A percentile compares a stretch with the other conserved stretches of the same genome.
These are phyloP conservation scores for Brotogeris chrysoptera DNA, from an alignment of 2,797 vertebrate species.

Conservation along the genomic window DNA sequence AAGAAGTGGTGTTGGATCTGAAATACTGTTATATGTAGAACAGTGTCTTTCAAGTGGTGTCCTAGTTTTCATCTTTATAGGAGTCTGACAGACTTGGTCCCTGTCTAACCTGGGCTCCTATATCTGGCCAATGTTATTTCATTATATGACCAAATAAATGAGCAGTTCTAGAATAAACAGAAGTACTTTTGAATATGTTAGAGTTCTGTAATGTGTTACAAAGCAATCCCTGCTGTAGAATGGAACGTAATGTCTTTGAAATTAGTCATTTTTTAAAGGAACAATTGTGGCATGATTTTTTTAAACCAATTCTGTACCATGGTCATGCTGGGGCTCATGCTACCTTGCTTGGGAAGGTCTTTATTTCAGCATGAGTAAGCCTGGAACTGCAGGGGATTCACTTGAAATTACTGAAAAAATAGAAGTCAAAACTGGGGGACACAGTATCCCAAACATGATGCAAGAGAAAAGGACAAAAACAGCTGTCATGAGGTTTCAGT, in stretches of 20 bases:
- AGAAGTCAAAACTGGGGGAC: neutral
- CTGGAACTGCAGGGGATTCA: neutral
- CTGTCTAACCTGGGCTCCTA: neutral
- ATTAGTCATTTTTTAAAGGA: neutral
- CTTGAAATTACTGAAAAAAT: neutral
- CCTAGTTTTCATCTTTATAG: neutral
- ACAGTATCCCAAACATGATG: neutral
- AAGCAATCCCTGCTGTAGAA: neutral
- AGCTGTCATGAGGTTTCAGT: neutral
- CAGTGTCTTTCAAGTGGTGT: neutral
- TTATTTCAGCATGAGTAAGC: neutral
- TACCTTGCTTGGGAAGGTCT: neutral
- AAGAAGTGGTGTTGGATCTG: neutral
- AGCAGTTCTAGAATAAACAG: neutral
- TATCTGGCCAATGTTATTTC: neutral
- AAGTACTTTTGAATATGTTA: neutral
- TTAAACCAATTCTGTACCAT: neutral
- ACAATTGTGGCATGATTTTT: neutral
- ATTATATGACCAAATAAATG: neutral
- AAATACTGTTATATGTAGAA: neutral
- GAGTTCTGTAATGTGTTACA: neutral
- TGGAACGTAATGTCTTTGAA: neutral
- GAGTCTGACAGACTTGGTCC: neutral
- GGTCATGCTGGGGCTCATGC: neutral
- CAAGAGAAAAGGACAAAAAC: neutral